Percentiles rank a stretch among this genome's conserved stretches.
phyloP scores from a whole-genome alignment of 2,888 invertebrate genomes.

The Gastracanthus pulcherrimus region DNA sequence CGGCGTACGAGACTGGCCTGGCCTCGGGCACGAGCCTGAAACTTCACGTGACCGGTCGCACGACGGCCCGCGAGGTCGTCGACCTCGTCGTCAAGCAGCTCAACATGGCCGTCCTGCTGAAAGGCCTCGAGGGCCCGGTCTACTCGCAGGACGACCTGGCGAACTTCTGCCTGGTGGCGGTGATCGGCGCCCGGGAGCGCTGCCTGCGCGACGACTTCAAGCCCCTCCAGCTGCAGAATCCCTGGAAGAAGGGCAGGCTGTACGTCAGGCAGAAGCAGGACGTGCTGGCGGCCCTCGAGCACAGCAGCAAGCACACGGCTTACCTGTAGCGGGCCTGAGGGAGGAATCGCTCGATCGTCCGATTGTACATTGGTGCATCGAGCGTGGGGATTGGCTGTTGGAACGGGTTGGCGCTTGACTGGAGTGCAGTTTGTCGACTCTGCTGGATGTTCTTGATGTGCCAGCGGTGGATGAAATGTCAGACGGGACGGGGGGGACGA shows the following conservation, averaged over 20 bases:
- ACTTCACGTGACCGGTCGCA: constrained; percentile 94
- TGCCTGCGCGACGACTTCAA: constrained; percentile 96
- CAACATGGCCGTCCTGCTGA: constrained; percentile 93
- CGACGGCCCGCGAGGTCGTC: constrained; percentile 96
- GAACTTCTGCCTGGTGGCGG: constrained; percentile 96
- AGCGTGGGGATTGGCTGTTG: too few species aligned
- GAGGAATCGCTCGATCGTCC: too few species aligned
- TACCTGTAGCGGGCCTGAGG: constrained; percentile 75
- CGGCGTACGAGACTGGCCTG: constrained; percentile 97
- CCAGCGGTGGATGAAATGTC: too few species aligned
- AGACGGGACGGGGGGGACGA: too few species aligned
- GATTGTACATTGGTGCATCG: too few species aligned
- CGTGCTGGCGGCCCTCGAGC: constrained; percentile 91
- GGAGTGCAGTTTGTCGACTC: too few species aligned
- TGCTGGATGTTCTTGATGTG: too few species aligned
- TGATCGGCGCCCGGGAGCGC: constrained; percentile 95
- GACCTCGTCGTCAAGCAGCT: constrained; percentile 97
- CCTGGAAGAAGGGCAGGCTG: constrained; percentile 95
- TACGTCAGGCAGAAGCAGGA: constrained; percentile 96
- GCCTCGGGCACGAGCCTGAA: constrained; percentile 95
- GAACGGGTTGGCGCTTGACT: too few species aligned
- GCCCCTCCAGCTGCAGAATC: constrained; percentile 94
- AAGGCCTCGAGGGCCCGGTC: constrained; percentile 91
- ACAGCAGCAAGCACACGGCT: constrained; percentile 90
- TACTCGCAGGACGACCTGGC: constrained; percentile 90